These are phyloP conservation scores for Brevipalpus yothersi DNA, from an alignment of 1,140 invertebrate species.

Conservation along the genomic window DNA sequence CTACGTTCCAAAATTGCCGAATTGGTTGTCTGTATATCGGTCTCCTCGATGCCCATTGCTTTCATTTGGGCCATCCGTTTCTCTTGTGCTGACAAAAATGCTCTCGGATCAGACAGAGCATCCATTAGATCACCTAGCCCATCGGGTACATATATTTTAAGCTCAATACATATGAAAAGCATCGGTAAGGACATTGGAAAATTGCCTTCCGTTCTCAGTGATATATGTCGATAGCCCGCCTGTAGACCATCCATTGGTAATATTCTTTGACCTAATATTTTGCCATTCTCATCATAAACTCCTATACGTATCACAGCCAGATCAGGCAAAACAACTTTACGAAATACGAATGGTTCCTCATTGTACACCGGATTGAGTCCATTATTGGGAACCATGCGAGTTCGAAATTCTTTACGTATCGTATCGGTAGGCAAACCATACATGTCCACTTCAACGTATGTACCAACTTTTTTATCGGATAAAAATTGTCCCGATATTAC, in stretches of 20 bases:
- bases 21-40: constrained; percentile 26
- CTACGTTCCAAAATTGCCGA: constrained; percentile 10
- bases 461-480: constrained; percentile 93
- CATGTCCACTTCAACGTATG: constrained; percentile 99
- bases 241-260: constrained; percentile 90
- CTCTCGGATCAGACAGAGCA: constrained; percentile 78
- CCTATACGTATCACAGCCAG: constrained; percentile 88
- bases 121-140: constrained; percentile 96
- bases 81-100: constrained; percentile 64
- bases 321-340: constrained; percentile 94
- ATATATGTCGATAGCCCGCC: constrained; percentile 90
- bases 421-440: constrained; percentile 97
- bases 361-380: constrained; percentile 94
- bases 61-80: constrained; percentile 75
- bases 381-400: constrained; percentile 79
- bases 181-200: constrained; percentile 96
- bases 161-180: constrained; percentile 93
- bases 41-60: constrained; percentile 72
- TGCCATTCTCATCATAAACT: constrained; percentile 95
- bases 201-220: constrained; percentile 88
- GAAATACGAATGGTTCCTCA: constrained; percentile 89
- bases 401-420: constrained; percentile 91
- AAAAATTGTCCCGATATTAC: constrained; percentile 98
- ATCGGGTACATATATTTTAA: constrained; percentile 99
- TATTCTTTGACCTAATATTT: constrained; percentile 86